A percentile compares a stretch with the other conserved stretches of the same genome.
These are phyloP conservation scores for Hypomesus transpacificus DNA, from an alignment of 2,113 vertebrate species.

Conservation along the genomic window DNA sequence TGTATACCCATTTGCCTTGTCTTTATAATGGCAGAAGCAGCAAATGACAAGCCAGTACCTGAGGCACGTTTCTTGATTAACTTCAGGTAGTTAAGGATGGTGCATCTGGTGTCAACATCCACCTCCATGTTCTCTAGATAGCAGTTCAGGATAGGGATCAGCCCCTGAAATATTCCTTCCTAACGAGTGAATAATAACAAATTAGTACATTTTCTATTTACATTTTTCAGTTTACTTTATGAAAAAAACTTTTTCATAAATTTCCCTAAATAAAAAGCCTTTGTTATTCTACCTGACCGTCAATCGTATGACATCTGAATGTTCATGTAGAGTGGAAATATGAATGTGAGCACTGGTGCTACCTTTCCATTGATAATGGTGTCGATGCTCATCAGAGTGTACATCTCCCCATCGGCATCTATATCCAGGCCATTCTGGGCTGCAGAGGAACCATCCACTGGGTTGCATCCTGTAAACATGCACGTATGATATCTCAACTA, in stretches of 20 bases:
- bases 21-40: background rate
- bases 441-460: constrained; percentile 76
- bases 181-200: constrained; percentile 50
- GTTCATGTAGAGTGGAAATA: too few species aligned
- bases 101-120: constrained; percentile 96
- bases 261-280: too few species aligned
- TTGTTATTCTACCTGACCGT: too few species aligned
- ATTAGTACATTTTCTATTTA: background rate
- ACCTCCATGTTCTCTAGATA: constrained; percentile 99
- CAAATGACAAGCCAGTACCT: constrained; percentile 68
- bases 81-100: constrained; percentile 96
- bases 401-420: constrained; percentile 75
- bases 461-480: constrained; percentile 77
- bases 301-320: too few species aligned
- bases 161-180: constrained; percentile 95
- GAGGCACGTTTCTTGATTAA: constrained; percentile 97
- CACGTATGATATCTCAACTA: too few species aligned
- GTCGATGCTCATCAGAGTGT: constrained; percentile 93
- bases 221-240: background rate
- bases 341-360: background rate
- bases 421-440: constrained; percentile 76
- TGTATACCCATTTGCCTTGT: too few species aligned
- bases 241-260: too few species aligned
- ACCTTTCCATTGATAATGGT: constrained; percentile 99
- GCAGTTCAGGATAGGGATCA: constrained; percentile 94